Percentiles rank a stretch among this genome's conserved stretches.
Evolutionary conservation across 2,888 invertebrate species (phyloP).

Genomic region (Microctonus aethiopoides): DNA sequence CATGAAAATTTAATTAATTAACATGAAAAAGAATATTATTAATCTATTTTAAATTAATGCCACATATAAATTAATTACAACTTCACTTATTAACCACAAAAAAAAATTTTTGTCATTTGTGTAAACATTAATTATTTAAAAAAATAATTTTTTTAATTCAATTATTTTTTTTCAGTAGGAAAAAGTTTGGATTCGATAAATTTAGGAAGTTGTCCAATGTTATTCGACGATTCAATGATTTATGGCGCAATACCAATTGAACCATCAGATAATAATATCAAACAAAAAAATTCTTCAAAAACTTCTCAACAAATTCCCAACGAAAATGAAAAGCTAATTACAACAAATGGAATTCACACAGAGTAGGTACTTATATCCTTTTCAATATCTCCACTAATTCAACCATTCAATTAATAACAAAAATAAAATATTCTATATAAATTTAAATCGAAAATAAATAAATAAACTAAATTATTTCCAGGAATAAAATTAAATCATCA

Average conservation of each 20-base stretch:
- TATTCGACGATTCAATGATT: conserved; percentile 67
- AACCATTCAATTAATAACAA: not conserved
- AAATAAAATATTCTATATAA: not conserved
- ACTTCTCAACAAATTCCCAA: not conserved
- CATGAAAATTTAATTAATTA: no score
- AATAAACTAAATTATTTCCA: not conserved
- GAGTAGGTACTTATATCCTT: conserved; percentile 10
- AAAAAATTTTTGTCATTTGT: no score
- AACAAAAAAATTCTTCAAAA: conserved; percentile 25
- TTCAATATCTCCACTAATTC: not conserved
- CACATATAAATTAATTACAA: no score
- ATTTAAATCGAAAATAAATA: no score
- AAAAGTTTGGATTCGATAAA: conserved; percentile 68
- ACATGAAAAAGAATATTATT: no score
- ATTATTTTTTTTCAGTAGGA: conserved; percentile 38
- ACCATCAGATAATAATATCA: conserved; percentile 3
- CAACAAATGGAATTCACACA: not conserved
- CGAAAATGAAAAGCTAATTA: not conserved
- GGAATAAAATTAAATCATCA: conserved; percentile 8
- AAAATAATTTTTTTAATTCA: not conserved
- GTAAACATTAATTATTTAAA: no score
- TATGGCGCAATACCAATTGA: conserved; percentile 23
- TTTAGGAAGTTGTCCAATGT: conserved; percentile 73
- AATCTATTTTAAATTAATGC: no score
- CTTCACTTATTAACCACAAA: no score